Conservation (phyloP, 2,113 vertebrate genomes). For the Parotia lawesii region DNA sequence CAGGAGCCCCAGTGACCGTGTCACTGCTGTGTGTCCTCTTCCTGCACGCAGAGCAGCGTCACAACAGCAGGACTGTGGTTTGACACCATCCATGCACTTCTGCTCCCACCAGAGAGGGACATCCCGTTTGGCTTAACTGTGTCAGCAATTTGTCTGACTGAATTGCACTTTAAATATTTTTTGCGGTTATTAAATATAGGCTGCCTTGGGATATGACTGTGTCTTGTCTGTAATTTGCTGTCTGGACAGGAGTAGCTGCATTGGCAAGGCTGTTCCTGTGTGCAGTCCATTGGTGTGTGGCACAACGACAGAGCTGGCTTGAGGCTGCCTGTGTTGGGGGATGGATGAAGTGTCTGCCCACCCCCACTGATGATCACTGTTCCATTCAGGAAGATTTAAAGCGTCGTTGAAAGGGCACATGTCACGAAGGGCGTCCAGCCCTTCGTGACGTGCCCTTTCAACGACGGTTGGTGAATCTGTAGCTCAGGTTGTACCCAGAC, state of each 20-base stretch:
- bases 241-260: rapidly evolving
- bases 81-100: not conserved
- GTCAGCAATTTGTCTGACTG: not conserved
- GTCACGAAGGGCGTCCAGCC: not conserved
- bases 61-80: not conserved
- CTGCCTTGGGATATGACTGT: not conserved
- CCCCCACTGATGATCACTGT: not conserved
- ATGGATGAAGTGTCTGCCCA: not conserved
- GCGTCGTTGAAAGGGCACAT: rapidly evolving
- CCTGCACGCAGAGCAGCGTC: not conserved
- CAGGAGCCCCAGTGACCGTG: not conserved
- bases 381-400: not conserved
- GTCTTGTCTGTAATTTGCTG: not conserved
- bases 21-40: not conserved
- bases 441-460: too few species aligned
- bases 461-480: not conserved
- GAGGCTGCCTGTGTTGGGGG: not conserved
- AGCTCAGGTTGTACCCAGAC: not conserved
- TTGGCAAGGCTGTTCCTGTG: not conserved
- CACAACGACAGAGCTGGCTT: not conserved
- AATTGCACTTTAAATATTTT: not conserved
- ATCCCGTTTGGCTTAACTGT: not conserved
- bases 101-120: not conserved
- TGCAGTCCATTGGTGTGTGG: not conserved
- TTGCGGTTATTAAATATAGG: not conserved